Evolutionary conservation across 1,140 invertebrate genomes (phyloP).

Genomic region (Gonatopus flavifemur): DNA sequence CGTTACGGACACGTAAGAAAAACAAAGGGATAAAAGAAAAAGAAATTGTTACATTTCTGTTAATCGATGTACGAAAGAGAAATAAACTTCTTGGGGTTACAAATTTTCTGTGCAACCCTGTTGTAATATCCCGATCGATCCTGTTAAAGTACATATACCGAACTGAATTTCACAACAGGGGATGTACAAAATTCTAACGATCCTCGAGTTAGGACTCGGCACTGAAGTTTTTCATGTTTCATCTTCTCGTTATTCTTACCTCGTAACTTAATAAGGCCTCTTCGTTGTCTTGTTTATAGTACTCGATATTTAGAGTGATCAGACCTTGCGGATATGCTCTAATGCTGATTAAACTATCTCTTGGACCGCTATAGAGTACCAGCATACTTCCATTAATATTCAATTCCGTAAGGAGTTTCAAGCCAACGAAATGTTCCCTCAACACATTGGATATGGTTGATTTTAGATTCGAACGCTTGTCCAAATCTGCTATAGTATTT

Average conservation of each 20-base stretch:
- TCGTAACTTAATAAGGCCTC: conserved; percentile 72
- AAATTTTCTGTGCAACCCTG: too few species aligned
- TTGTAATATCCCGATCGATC: too few species aligned
- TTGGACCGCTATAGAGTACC: conserved; percentile 68
- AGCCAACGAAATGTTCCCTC: conserved; percentile 67
- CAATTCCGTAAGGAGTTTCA: conserved; percentile 66
- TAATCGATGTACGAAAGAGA: too few species aligned
- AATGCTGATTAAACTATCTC: conserved; percentile 68
- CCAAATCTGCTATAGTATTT: conserved; percentile 65
- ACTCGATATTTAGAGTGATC: conserved; percentile 79
- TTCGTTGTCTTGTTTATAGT: conserved; percentile 73
- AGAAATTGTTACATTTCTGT: too few species aligned
- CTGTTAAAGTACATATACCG: too few species aligned
- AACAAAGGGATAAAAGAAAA: too few species aligned
- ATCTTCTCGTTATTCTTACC: conserved; percentile 59
- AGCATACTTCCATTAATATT: conserved; percentile 68
- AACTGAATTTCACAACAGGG: too few species aligned
- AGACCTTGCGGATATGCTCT: conserved; percentile 73
- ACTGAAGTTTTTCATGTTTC: not conserved
- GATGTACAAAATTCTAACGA: too few species aligned
- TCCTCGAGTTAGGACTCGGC: too few species aligned
- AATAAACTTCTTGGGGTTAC: too few species aligned
- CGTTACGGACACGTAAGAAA: too few species aligned
- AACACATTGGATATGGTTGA: conserved; percentile 68
- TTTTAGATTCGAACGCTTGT: conserved; percentile 66